These are phyloP conservation scores for Peromyscus melanophrys DNA, from an alignment of 2,797 vertebrate genomes.

Conservation along the genomic window DNA sequence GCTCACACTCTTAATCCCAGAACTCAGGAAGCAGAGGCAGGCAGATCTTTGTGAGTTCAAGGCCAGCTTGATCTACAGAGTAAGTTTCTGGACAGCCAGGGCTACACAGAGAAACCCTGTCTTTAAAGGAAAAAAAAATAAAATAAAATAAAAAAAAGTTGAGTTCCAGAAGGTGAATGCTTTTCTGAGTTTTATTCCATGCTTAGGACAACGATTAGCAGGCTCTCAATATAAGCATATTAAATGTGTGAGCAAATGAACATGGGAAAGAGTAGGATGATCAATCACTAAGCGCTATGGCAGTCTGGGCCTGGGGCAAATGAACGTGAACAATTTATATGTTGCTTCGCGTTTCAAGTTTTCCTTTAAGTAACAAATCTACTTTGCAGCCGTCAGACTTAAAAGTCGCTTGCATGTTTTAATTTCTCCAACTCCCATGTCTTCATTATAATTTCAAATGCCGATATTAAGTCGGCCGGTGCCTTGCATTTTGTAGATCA, in stretches of 20 bases:
- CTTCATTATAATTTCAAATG: conserved; percentile 74
- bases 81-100: neutral
- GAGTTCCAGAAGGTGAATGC: neutral
- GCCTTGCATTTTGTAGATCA: conserved; percentile 26
- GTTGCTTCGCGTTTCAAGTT: conserved; percentile 34
- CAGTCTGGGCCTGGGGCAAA: neutral
- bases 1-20: neutral
- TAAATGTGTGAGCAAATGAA: neutral
- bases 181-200: neutral
- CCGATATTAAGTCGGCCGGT: conserved; percentile 59
- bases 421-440: conserved; percentile 64
- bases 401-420: conserved; percentile 72
- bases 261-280: neutral
- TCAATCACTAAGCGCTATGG: neutral
- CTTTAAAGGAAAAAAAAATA: neutral
- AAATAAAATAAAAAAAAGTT: neutral
- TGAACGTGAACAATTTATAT: conserved; percentile 41
- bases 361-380: conserved; percentile 56
- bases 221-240: neutral
- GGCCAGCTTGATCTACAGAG: neutral
- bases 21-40: neutral
- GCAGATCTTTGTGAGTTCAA: neutral
- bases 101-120: neutral
- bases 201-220: neutral
- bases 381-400: conserved; percentile 64